Evolutionary conservation across 2,113 vertebrate species (phyloP).

Genomic region (Megaptera novaeangliae): DNA sequence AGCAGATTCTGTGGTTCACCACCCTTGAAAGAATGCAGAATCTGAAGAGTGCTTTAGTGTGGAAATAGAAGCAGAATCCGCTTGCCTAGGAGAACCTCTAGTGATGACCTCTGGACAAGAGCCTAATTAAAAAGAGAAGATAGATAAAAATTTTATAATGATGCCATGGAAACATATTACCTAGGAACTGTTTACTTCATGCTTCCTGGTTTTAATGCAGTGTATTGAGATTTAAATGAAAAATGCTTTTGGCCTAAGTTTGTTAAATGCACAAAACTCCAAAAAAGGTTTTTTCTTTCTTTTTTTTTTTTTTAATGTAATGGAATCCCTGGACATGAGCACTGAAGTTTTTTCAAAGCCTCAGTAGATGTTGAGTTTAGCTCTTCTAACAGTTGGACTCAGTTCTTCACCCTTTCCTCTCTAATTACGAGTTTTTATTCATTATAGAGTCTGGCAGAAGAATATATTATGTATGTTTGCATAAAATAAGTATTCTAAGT

Average conservation of each 20-base stretch:
- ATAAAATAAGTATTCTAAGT: neutral
- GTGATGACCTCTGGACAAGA: neutral
- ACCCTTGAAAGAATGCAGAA: conserved; percentile 84
- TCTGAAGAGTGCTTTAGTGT: conserved; percentile 90
- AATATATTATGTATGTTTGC: neutral
- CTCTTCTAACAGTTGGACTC: neutral
- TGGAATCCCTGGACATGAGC: neutral
- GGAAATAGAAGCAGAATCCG: conserved; percentile 80
- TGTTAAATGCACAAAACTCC: neutral
- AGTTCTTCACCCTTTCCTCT: neutral
- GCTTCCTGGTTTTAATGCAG: neutral
- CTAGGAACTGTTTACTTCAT: neutral
- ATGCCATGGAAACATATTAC: neutral
- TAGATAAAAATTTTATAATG: neutral
- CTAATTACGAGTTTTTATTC: neutral
- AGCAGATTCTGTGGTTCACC: conserved; percentile 86
- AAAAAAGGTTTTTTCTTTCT: neutral
- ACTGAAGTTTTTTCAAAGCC: neutral
- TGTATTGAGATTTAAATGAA: neutral
- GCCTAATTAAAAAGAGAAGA: neutral
- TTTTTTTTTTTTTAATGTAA: neutral
- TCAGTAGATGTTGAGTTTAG: neutral
- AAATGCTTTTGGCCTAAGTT: neutral
- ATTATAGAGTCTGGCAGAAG: neutral
- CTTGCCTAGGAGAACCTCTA: neutral